Evolutionary conservation across 2,113 vertebrate genomes (phyloP).

Genomic region (Himantopus leucocephalus): DNA sequence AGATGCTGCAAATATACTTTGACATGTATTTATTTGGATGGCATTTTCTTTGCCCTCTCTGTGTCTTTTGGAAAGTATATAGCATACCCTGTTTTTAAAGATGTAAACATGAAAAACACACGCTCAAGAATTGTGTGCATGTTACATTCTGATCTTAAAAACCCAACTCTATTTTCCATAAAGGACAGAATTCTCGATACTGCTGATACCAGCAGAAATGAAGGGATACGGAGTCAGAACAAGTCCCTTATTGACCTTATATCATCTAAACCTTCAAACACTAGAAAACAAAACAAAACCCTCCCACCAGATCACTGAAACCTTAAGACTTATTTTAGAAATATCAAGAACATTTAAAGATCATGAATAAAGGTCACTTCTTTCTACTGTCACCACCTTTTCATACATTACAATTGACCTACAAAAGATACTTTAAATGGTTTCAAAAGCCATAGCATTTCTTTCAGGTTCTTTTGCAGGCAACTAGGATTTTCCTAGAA

Average conservation of each 20-base stretch:
- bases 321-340: conserved; percentile 29
- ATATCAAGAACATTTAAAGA: conserved; percentile 55
- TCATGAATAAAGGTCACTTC: conserved; percentile 48
- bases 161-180: neutral
- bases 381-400: conserved; percentile 32
- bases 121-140: neutral
- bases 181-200: neutral
- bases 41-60: conserved; percentile 3
- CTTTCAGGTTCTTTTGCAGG: neutral
- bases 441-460: conserved; percentile 39
- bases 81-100: neutral
- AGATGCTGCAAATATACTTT: conserved; percentile 15
- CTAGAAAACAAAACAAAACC: conserved; percentile 11
- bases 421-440: conserved; percentile 50
- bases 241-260: conserved; percentile 33
- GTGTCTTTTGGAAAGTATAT: neutral
- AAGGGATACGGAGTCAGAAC: conserved; percentile 12
- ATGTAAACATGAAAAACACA: neutral
- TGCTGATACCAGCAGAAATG: conserved; percentile 34
- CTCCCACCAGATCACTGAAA: neutral
- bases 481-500: conserved; percentile 51
- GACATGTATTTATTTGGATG: conserved; percentile 24
- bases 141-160: neutral
- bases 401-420: conserved; percentile 24
- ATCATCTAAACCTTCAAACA: conserved; percentile 54